Evolutionary conservation across 2,888 invertebrate species (phyloP), one percentile per base, ranked within the genome.

Genomic region (Bibio marci): DNA sequence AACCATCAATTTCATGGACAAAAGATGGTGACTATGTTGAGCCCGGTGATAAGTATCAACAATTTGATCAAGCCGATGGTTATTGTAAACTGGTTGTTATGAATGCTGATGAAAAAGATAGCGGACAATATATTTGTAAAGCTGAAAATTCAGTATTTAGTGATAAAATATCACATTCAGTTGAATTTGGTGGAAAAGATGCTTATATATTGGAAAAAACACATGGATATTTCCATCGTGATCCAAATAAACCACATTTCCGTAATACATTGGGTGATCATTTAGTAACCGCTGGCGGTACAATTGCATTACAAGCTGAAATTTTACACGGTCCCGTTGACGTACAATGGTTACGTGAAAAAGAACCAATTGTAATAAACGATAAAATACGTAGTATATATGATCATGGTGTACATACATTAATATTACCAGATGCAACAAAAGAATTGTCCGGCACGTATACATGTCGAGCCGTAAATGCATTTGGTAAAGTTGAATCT

Each of bases 301-400:
- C 82, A 0, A 76, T 83, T 43, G 85, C 83, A 3, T 69, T 87
- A 15, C 82, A 85, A 56, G 81, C 85, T 1, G 79, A 83, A 57
- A 74, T 82, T 27, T 73, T 73, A 55, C 80, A 79, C 51, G 64
- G 64, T 15, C 73, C 76, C 12, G 76, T 79, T 8, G 78, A 78
- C 47, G 77, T 86, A 0, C 74, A 76, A 46, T 86, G 87, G 87
- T 66, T 78, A 37, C 69, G 75, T 45, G 73, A 75, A 52, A 73
- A 73, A 6, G 62, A 69, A 35, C 66, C 70, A 1, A 69, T 72
- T 39, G 53, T 63, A 4, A 66, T 63, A 1, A 66, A 69, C 35
- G 57, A 65, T 0, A 75, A 76, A 52, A 73, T 80, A 35, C 68
- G 67, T 42, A 77, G 77, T 1, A 76, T 79, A 49, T 63, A 65